Conservation (phyloP, 2,113 vertebrate species). For the Clarias batrachus region DNA sequence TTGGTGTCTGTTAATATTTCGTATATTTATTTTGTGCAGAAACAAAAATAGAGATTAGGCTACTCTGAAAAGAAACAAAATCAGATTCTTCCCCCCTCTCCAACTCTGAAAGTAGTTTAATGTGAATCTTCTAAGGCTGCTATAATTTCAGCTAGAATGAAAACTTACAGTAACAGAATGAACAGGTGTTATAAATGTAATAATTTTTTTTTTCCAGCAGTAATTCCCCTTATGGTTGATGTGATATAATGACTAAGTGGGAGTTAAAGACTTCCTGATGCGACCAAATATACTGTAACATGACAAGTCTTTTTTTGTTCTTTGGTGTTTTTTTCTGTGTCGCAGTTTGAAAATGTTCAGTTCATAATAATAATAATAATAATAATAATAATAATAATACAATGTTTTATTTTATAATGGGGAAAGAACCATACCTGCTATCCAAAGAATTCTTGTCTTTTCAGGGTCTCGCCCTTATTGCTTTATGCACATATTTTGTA, state of each 20-base stretch:
- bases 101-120: background rate
- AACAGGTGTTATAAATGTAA: background rate
- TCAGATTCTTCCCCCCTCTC: background rate
- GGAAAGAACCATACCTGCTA: conserved; percentile 84
- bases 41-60: conserved; percentile 24
- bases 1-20: conserved; percentile 41
- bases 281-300: conserved; percentile 80
- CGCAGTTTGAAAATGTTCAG: conserved; percentile 68
- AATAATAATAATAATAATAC: conserved; percentile 4
- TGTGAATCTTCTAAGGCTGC: conserved; percentile 19
- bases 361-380: background rate
- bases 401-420: conserved; percentile 79
- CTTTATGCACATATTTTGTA: conserved; percentile 77
- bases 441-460: conserved; percentile 99
- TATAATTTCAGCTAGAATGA: conserved; percentile 2
- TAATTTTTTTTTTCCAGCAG: conserved; percentile 22
- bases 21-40: conserved; percentile 37
- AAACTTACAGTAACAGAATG: background rate
- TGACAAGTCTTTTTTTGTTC: background rate
- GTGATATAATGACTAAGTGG: conserved; percentile 31
- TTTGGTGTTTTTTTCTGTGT: conserved; percentile 59
- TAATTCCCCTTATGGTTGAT: conserved; percentile 22
- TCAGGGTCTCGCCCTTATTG: conserved; percentile 87
- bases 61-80: conserved; percentile 12
- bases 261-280: conserved; percentile 77